Evolutionary conservation across 64 coral and sea anemone genomes (phyloP).

Genomic region (Pachyseris speciosa): DNA sequence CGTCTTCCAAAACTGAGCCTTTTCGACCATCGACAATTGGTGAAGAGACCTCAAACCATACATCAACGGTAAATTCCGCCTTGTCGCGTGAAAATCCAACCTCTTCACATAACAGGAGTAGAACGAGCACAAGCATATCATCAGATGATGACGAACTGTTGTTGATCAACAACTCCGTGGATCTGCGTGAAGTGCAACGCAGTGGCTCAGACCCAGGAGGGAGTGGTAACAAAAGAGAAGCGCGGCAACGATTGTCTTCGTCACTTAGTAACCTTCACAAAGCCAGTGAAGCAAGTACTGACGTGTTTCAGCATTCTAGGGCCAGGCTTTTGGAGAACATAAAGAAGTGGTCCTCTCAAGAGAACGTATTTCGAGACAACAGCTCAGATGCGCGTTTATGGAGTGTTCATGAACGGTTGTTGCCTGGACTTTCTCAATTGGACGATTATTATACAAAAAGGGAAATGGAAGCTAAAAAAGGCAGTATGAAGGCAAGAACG

Average conservation of each 20-base stretch:
- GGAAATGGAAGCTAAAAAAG: neutral
- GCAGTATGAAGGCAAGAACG: neutral
- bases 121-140: neutral
- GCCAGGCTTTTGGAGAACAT: neutral
- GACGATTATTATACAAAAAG: neutral
- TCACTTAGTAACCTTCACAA: constrained; percentile 32
- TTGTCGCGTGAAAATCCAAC: neutral
- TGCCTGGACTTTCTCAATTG: neutral
- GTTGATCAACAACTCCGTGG: neutral
- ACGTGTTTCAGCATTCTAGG: neutral
- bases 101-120: neutral
- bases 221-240: neutral
- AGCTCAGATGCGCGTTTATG: neutral
- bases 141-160: neutral
- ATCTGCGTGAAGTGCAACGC: neutral
- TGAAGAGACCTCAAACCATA: neutral
- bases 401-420: neutral
- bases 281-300: neutral
- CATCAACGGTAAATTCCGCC: neutral
- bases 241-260: neutral
- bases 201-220: neutral
- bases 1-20: constrained; percentile 36
- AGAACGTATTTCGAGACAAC: constrained; percentile 14
- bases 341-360: constrained; percentile 52
- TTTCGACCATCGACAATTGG: constrained; percentile 56